Evolutionary conservation across 92 coral and sea anemone species (phyloP).

Genomic region (Porites lobata): DNA sequence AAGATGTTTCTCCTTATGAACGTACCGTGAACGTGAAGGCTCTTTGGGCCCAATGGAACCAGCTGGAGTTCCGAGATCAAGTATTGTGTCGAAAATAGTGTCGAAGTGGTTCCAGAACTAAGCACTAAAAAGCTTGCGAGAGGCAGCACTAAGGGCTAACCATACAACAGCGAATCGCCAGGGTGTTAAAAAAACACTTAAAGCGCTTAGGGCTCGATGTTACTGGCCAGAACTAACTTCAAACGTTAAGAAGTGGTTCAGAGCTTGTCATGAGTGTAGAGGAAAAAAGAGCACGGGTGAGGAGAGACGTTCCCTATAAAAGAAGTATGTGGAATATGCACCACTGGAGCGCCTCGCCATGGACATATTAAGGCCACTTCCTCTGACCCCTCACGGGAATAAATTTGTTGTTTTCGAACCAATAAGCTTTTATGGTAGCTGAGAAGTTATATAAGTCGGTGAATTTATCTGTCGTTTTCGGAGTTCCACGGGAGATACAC

Average conservation of each 20-base stretch:
- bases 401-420: constrained; percentile 45
- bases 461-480: constrained; percentile 29
- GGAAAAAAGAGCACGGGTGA: constrained; percentile 53
- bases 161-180: constrained; percentile 24
- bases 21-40: neutral
- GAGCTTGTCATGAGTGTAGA: constrained; percentile 68
- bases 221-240: constrained; percentile 66
- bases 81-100: constrained; percentile 2
- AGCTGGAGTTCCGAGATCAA: neutral
- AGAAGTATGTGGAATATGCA: constrained; percentile 25
- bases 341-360: too few relatives aligned
- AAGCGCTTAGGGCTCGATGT: constrained; percentile 42
- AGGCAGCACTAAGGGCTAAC: neutral
- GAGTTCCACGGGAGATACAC: constrained; percentile 30
- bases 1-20: constrained; percentile 10
- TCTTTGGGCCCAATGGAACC: neutral
- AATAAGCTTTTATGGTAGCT: constrained; percentile 57
- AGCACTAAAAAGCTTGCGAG: neutral
- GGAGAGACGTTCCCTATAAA: constrained; percentile 28
- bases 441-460: constrained; percentile 38
- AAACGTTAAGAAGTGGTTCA: constrained; percentile 59
- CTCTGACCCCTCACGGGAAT: constrained; percentile 45
- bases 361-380: too few relatives aligned
- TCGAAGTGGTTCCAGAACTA: neutral
- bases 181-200: constrained; percentile 44